Conservation (phyloP, 2,888 invertebrate species). For the Eupithecia exiguata region DNA sequence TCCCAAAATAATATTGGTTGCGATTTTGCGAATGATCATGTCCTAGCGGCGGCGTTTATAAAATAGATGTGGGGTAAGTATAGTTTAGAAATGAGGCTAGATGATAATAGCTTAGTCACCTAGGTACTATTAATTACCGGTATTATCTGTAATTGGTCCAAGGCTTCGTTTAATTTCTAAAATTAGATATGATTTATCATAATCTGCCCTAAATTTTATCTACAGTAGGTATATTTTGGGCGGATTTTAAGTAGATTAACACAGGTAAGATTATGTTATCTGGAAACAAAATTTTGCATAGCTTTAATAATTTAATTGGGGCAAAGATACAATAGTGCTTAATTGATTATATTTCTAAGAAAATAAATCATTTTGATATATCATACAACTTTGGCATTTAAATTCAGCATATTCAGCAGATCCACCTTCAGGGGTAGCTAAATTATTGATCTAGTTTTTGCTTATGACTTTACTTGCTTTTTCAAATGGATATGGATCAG, state of each 20-base stretch:
- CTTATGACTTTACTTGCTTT: too few relatives aligned
- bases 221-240: background rate
- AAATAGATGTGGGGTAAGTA: background rate
- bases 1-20: background rate
- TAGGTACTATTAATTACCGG: background rate
- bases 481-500: too few relatives aligned
- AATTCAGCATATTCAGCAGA: background rate
- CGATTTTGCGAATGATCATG: background rate
- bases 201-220: background rate
- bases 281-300: background rate
- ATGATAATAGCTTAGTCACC: background rate
- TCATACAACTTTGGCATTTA: background rate
- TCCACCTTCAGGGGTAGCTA: too few relatives aligned
- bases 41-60: constrained; percentile 1
- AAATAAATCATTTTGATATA: background rate
- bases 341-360: background rate
- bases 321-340: background rate
- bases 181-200: background rate
- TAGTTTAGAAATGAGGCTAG: background rate
- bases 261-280: background rate
- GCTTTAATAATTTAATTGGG: background rate
- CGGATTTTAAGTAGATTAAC: background rate
- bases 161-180: background rate
- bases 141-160: background rate
- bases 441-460: too few relatives aligned